Evolutionary conservation across 1,140 invertebrate genomes (phyloP), one percentile per base, ranked within the genome.

Genomic region (Magallana ariakensis): DNA sequence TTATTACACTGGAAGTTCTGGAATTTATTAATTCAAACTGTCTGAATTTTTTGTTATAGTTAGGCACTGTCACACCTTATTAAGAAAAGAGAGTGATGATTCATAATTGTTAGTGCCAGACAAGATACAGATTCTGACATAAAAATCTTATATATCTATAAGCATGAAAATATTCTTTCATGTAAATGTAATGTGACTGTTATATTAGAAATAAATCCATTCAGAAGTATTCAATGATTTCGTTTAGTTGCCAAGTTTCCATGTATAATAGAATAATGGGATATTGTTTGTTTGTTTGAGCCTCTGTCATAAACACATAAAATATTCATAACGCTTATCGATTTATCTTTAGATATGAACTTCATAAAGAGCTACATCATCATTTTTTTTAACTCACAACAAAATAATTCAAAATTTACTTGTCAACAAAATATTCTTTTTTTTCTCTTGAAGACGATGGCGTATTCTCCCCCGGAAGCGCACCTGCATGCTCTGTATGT

Each of bases 271-370:
- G 33, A 13, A 75, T 75, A 33, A 75, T 75, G 22, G 66, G 22
- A 19, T 26, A 26, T 75, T 75, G 66, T 75, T 75, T 75, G 22
- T 75, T 75, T 75, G 66, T 75, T 75, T 19, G 22, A 75, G 66
- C 33, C 22, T 75, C 19, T 22, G 66, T 33, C 66, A 75, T 75
- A 75, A 75, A 75, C 66, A 75, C 22, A 75, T 75, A 26, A 75
- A 75, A 75, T 75, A 75, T 75, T 75, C 66, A 75, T 75, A 26
- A 26, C 66, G 22, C 33, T 75, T 13, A 75, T 75, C 66, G 66
- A 75, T 75, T 46, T 75, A 75, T 75, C 66, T 13, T 26, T 19
- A 13, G 22, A 70, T 70, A 22, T 26, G 4, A n/a, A 13, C 58
- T 13, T 16, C 10, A 60, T 5, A 60, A 46, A 46, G 33, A 46